These are phyloP conservation scores for Eumacrocentrus americanus DNA, from an alignment of 2,888 invertebrate genomes.

Conservation along the genomic window DNA sequence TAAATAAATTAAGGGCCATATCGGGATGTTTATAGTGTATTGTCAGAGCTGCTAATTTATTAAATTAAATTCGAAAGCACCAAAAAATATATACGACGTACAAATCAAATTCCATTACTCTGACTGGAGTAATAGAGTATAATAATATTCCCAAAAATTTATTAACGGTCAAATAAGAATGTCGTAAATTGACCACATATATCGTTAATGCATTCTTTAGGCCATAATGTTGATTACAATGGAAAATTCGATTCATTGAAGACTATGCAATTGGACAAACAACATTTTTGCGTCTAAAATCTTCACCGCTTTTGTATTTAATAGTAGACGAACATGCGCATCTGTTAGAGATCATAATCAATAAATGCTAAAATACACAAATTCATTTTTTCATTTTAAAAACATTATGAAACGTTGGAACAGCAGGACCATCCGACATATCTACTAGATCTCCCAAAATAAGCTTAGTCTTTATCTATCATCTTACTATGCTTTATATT, in stretches of 20 bases:
- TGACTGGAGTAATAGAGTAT: no score
- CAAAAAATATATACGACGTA: background rate
- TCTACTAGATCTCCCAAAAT: background rate
- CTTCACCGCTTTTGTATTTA: background rate
- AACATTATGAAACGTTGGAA: background rate
- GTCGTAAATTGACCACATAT: no score
- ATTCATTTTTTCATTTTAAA: no score
- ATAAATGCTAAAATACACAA: background rate
- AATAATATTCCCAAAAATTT: no score
- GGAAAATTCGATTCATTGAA: no score
- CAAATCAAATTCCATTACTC: no score
- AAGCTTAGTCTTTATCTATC: background rate
- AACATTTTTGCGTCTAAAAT: background rate
- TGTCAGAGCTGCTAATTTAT: background rate
- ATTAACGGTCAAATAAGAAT: no score
- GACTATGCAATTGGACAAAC: no score
- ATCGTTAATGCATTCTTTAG: no score
- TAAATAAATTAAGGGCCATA: background rate
- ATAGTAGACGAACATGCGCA: background rate
- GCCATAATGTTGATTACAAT: no score
- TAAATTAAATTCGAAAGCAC: background rate
- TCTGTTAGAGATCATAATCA: background rate
- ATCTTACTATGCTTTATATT: conserved; percentile 9
- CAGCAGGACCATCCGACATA: background rate
- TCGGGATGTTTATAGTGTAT: background rate